Conservation (phyloP, 2,888 invertebrate genomes). For the Schrankia costaestrigalis region DNA sequence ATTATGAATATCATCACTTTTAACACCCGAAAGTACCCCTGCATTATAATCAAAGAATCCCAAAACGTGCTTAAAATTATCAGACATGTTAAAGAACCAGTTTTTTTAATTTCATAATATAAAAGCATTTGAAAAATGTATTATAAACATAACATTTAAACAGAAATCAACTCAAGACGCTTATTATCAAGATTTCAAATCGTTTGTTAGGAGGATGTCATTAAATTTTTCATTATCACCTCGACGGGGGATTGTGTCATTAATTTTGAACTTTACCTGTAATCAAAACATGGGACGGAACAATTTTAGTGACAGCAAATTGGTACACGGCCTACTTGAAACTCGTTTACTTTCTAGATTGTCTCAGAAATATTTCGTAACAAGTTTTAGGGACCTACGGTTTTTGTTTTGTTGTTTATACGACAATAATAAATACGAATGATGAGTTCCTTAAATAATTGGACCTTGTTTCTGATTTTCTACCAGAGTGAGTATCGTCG, state of each 20-base stretch:
- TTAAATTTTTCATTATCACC: constrained; percentile 69
- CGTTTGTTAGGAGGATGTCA: too few relatives aligned
- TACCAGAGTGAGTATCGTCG: constrained; percentile 58
- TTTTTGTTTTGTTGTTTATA: constrained; percentile 17
- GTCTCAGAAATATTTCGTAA: constrained; percentile 29
- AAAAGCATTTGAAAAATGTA: too few relatives aligned
- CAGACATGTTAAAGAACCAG: too few relatives aligned
- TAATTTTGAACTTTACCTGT: constrained; percentile 60
- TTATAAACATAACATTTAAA: too few relatives aligned
- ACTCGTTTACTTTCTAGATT: constrained; percentile 44
- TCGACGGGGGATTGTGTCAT: constrained; percentile 43
- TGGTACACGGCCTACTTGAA: constrained; percentile 59
- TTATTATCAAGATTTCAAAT: too few relatives aligned
- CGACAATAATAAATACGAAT: constrained; percentile 23
- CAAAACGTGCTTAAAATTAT: too few relatives aligned
- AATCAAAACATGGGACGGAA: constrained; percentile 51
- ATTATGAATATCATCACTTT: too few relatives aligned
- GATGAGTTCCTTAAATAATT: constrained; percentile 56
- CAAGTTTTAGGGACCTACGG: constrained; percentile 16
- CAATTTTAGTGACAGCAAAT: constrained; percentile 47
- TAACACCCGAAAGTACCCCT: too few relatives aligned
- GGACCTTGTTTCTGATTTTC: constrained; percentile 52
- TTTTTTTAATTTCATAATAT: too few relatives aligned
- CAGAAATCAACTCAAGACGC: too few relatives aligned
- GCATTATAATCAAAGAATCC: too few relatives aligned